Conservation (phyloP, 2,113 vertebrate species). For the Engystomops pustulosus region DNA sequence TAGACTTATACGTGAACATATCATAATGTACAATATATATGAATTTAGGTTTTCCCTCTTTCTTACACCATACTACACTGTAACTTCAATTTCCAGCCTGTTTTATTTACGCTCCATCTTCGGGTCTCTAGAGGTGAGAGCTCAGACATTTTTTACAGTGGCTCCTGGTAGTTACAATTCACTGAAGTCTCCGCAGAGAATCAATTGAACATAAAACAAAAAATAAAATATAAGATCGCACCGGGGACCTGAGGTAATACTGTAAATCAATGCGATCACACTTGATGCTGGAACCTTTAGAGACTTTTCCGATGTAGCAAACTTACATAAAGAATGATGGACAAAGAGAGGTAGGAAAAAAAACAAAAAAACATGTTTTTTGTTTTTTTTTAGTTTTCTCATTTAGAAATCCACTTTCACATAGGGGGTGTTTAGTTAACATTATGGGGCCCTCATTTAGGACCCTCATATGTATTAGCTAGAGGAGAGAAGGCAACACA, state of each 20-base stretch:
- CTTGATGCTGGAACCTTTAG: background rate
- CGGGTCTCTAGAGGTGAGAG: background rate
- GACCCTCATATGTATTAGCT: no score
- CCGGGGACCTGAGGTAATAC: background rate
- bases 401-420: no score
- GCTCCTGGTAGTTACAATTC: background rate
- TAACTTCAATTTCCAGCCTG: background rate
- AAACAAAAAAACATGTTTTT: no score
- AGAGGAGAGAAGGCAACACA: no score
- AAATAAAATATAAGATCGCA: background rate
- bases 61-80: no score
- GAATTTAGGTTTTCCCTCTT: no score
- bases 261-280: background rate
- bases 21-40: no score
- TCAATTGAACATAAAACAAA: background rate
- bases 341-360: no score
- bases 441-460: no score
- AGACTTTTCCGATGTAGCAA: conserved; percentile 4
- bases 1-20: no score
- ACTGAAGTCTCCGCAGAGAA: background rate
- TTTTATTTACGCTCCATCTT: background rate
- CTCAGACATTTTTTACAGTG: background rate
- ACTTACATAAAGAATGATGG: background rate
- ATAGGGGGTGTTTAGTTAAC: no score
- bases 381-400: no score